phyloP scores from a whole-genome alignment of 2,113 vertebrate species.

The Ramphastos sulfuratus region DNA sequence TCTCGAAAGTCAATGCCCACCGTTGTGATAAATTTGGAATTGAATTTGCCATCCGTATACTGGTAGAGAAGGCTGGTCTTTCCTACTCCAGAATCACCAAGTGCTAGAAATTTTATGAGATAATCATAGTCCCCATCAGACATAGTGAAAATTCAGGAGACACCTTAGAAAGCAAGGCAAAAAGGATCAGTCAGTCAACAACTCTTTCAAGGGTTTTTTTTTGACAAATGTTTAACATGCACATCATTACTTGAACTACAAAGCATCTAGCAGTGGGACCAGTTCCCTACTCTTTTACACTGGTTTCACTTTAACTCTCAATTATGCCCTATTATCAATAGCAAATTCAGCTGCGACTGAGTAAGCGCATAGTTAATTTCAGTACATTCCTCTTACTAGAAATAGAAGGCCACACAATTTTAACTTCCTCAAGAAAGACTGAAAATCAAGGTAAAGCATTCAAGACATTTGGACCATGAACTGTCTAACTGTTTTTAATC shows the following conservation, averaged over 20 bases:
- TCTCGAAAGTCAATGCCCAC: conserved; percentile 99
- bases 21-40: conserved; percentile 97
- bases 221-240: background rate
- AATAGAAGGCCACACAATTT: background rate
- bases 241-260: background rate
- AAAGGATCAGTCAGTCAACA: background rate
- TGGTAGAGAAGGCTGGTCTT: conserved; percentile 98
- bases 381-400: background rate
- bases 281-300: background rate
- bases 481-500: background rate
- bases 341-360: background rate
- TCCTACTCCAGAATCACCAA: conserved; percentile 96
- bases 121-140: conserved; percentile 99
- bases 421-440: background rate
- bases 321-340: background rate
- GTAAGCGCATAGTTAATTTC: background rate
- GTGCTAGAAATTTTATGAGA: conserved; percentile 98
- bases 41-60: conserved; percentile 96
- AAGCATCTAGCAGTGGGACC: background rate
- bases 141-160: conserved; percentile 85
- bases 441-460: background rate
- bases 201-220: background rate
- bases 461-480: background rate
- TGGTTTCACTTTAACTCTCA: background rate
- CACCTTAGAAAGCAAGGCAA: conserved; percentile 71